Evolutionary conservation across 2,113 vertebrate species (phyloP).

Genomic region (Campylomormyrus tamandua): DNA sequence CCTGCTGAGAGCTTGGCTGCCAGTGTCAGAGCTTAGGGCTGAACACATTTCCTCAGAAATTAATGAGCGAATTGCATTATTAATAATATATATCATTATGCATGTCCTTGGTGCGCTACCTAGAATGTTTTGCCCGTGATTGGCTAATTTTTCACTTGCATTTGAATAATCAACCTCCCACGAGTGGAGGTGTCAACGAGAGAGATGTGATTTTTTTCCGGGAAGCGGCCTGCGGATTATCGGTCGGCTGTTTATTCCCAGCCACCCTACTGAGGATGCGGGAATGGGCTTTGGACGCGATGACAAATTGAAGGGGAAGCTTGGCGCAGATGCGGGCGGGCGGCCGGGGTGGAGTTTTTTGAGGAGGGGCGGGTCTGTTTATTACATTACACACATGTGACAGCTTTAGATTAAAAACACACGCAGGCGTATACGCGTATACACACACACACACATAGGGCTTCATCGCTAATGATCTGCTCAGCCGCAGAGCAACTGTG

Average conservation of each 20-base stretch:
- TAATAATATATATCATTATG: neutral
- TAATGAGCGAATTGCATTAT: neutral
- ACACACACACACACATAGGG: neutral
- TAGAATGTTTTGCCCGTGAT: neutral
- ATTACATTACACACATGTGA: neutral
- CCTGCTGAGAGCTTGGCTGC: neutral
- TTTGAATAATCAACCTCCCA: neutral
- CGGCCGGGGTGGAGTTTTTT: neutral
- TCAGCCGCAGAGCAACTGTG: neutral
- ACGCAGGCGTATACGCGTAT: neutral
- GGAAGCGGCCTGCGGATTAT: neutral
- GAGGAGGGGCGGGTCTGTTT: neutral
- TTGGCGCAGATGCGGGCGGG: neutral
- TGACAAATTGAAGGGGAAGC: neutral
- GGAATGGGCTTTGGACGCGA: neutral
- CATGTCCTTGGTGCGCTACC: neutral
- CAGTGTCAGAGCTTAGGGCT: neutral
- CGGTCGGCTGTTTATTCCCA: neutral
- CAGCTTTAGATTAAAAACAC: neutral
- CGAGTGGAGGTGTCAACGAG: neutral
- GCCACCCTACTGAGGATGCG: neutral
- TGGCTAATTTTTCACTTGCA: neutral
- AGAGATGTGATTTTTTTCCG: neutral
- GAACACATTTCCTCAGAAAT: neutral
- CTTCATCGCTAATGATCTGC: neutral